Conservation (phyloP, 30 jellyfish, hydroid and myxozoan species). For the Mastigias papua region DNA sequence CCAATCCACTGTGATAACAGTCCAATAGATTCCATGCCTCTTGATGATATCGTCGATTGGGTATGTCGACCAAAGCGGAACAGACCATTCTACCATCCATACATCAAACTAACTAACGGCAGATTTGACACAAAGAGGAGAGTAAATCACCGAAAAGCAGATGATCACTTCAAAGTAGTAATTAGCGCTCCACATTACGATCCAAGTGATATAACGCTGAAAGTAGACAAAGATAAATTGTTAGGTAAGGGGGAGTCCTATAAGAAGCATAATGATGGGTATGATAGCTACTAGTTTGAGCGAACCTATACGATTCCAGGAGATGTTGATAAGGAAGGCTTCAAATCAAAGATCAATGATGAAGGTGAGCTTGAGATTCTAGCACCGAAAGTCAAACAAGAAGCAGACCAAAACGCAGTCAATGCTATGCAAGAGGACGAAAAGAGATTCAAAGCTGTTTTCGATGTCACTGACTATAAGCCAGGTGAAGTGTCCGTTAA, state of each 20-base stretch:
- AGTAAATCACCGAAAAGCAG: too few relatives aligned
- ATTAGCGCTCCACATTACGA: background rate
- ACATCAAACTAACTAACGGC: background rate
- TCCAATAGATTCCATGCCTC: background rate
- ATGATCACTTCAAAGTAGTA: background rate
- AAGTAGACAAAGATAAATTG: constrained; percentile 39
- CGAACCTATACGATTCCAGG: too few relatives aligned
- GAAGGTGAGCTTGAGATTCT: too few relatives aligned
- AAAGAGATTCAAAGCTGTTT: constrained; percentile 35
- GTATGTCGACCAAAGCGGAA: background rate
- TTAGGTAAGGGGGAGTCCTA: constrained; percentile 72
- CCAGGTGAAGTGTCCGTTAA: constrained; percentile 80
- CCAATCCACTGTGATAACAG: background rate
- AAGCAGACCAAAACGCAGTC: background rate
- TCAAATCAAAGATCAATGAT: constrained; percentile 54
- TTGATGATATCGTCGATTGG: constrained; percentile 11
- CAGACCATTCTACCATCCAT: background rate
- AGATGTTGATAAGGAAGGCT: too few relatives aligned
- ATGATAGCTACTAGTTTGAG: constrained; percentile 71
- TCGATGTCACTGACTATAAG: constrained; percentile 52
- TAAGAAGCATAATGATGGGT: constrained; percentile 67
- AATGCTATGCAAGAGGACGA: constrained; percentile 22
- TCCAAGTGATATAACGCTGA: constrained; percentile 8
- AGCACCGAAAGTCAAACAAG: constrained; percentile 46
- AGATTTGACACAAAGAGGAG: background rate